These are phyloP conservation scores for Oceanodroma leucorhoa DNA, from an alignment of 2,797 vertebrate species.

Conservation along the genomic window DNA sequence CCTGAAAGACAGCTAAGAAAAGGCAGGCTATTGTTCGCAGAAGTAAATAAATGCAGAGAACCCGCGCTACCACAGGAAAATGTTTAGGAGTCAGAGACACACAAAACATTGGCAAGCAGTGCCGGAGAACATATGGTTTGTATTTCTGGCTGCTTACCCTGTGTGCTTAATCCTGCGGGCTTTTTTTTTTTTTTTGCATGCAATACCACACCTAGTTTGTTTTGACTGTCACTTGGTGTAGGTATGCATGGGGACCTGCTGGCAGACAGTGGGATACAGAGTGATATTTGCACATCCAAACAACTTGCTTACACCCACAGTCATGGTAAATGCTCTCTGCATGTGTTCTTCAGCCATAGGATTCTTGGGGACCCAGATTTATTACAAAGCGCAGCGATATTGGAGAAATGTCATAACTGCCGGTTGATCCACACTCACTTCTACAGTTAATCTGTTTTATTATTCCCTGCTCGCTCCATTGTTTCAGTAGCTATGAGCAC, in stretches of 20 bases:
- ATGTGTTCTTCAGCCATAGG: fast-evolving
- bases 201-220: not conserved
- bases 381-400: not conserved
- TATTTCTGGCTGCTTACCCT: not conserved
- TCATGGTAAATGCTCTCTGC: not conserved
- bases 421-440: not conserved
- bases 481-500: not conserved
- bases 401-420: not conserved
- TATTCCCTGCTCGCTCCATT: not conserved
- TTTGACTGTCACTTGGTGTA: not conserved
- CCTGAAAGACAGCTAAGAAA: not conserved
- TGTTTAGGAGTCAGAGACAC: not conserved
- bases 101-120: not conserved
- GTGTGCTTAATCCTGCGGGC: not conserved
- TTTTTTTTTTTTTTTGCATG: not conserved
- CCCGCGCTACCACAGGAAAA: not conserved
- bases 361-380: not conserved
- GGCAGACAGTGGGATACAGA: not conserved
- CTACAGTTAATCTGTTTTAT: not conserved
- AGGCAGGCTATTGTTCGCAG: fast-evolving
- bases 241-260: not conserved
- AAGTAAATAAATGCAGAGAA: not conserved
- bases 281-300: not conserved
- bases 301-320: not conserved
- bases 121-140: fast-evolving